A percentile compares a stretch with the other conserved stretches of the same genome.
These are phyloP conservation scores for Belonocnema kinseyi DNA, from an alignment of 1,140 invertebrate species.

Conservation along the genomic window DNA sequence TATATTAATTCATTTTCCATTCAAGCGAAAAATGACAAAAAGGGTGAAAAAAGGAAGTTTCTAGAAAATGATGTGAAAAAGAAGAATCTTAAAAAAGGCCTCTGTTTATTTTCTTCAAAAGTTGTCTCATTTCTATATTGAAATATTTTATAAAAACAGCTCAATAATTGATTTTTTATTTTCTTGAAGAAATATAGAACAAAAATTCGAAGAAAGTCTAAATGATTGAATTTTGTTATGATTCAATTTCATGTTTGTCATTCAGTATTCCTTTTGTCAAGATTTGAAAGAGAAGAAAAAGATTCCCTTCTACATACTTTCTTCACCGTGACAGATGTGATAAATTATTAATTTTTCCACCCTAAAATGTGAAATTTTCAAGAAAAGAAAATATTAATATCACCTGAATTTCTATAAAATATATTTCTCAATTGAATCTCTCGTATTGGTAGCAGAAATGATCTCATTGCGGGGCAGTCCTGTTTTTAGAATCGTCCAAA, in stretches of 20 bases:
- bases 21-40: no score
- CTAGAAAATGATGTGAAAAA: no score
- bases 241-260: background rate
- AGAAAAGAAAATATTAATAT: background rate
- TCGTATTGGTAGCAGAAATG: no score
- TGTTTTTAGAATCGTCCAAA: no score
- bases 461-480: no score
- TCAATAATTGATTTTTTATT: background rate
- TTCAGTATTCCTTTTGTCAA: slow-evolving; percentile 1
- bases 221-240: background rate
- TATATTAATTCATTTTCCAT: no score
- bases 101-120: no score
- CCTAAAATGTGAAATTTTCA: background rate
- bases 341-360: background rate
- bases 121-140: background rate
- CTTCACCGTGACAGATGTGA: background rate
- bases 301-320: background rate
- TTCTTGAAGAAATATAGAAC: background rate
- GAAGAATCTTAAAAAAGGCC: no score
- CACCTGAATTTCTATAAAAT: no score
- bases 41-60: no score
- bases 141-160: background rate
- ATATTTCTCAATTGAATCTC: no score
- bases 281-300: background rate
- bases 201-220: background rate